A percentile compares a stretch with the other conserved stretches of the same genome.
Conservation (phyloP, 2,797 vertebrate genomes). For the Phalanger gymnotis region DNA sequence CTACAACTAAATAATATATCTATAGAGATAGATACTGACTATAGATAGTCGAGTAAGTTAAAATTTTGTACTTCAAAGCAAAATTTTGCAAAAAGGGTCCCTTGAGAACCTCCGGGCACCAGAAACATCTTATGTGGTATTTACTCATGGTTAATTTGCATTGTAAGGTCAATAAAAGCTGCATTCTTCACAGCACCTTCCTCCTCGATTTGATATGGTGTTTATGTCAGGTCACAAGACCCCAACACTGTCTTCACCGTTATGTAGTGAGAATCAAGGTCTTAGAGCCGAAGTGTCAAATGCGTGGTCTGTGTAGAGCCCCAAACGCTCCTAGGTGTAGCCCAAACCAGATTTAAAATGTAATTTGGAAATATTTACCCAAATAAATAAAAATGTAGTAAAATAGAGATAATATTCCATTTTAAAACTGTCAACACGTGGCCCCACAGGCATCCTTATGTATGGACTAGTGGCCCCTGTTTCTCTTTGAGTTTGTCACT, state of each 20-base stretch:
- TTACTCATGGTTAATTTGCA: background rate
- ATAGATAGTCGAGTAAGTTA: background rate
- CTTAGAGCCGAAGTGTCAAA: background rate
- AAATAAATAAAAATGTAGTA: background rate
- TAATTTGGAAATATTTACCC: background rate
- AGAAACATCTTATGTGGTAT: background rate
- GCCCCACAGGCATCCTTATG: background rate
- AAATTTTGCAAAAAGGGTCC: background rate
- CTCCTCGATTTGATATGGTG: background rate
- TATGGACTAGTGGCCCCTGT: background rate
- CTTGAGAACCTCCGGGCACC: background rate
- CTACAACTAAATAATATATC: too few species aligned
- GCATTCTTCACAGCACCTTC: background rate
- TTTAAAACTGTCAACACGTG: background rate
- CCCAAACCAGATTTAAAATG: too few species aligned
- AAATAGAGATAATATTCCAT: background rate
- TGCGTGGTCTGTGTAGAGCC: background rate
- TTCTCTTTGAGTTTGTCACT: background rate
- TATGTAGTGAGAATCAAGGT: background rate
- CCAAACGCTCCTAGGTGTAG: background rate
- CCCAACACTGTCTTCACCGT: background rate
- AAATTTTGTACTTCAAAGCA: background rate
- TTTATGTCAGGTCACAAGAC: background rate
- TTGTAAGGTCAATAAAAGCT: background rate
- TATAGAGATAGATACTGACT: too few species aligned